Percentiles rank a stretch among this genome's conserved stretches.
Conservation (phyloP, 2,797 vertebrate species). For the Poecile montanus region DNA sequence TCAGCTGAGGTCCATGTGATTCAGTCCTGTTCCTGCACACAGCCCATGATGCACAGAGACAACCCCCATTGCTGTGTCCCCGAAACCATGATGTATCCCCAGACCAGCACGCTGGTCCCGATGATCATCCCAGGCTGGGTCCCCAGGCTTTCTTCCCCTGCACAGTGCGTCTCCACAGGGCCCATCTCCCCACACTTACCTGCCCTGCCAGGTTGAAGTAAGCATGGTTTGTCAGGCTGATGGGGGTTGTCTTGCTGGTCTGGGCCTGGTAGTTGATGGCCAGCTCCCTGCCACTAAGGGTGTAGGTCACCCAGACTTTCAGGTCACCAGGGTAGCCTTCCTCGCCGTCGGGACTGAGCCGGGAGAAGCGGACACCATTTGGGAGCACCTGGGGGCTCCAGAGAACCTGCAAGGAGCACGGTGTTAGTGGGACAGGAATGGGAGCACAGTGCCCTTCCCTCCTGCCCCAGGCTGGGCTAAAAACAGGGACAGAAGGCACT, state of each 20-base stretch:
- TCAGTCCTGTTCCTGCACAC: neutral
- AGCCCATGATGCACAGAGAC: neutral
- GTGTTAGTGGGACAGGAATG: neutral
- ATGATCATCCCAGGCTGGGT: fast-evolving
- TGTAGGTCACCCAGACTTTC: slow-evolving; percentile 87
- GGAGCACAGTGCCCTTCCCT: neutral
- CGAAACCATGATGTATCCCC: neutral
- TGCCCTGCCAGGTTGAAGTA: slow-evolving; percentile 96
- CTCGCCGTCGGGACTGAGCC: slow-evolving; percentile 87
- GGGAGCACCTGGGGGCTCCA: slow-evolving; percentile 81
- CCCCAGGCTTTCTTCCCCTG: neutral
- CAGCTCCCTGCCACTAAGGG: slow-evolving; percentile 80
- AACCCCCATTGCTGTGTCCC: neutral
- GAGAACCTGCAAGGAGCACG: slow-evolving; percentile 72
- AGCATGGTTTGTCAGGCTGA: slow-evolving; percentile 93
- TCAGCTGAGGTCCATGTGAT: neutral
- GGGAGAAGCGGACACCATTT: slow-evolving; percentile 83
- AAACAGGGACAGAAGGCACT: neutral
- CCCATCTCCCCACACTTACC: slow-evolving; percentile 70
- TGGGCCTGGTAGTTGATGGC: slow-evolving; percentile 83
- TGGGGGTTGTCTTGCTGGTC: slow-evolving; percentile 84
- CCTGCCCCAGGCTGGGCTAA: neutral
- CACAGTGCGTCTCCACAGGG: fast-evolving
- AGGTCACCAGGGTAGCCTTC: slow-evolving; percentile 93
- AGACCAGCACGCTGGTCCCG: neutral